Evolutionary conservation across 1,140 invertebrate genomes (phyloP), one percentile per base, ranked within the genome.

Genomic region (Scaptomyza montana): DNA sequence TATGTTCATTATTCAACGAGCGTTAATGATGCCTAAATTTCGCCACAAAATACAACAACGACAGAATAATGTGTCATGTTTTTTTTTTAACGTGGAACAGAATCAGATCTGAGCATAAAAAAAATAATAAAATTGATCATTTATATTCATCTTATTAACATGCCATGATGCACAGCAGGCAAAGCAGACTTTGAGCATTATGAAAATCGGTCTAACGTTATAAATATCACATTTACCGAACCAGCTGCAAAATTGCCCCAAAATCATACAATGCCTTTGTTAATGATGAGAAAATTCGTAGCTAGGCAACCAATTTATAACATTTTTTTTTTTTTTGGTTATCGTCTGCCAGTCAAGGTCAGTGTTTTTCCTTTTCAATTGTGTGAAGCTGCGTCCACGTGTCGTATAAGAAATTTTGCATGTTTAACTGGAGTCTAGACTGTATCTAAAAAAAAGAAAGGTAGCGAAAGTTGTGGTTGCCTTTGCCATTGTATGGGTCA

Each of bases 371-470:
- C 16, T 21, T 57, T 57, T 46, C 39, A 43, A 60, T 71, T 64
- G 53, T 39, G 13, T 5, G n/a, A 10, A 28, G 41, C 43, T 63
- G 51, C 53, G 45, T 55, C 59, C 59, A 77, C 64, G 41, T 55
- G 67, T 75, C 78, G 69, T 86, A 86, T 81, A 65, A 68, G 74
- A 55, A 75, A 78, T 85, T 36, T 81, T 71, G 78, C 49, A 68
- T 80, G 60, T 56, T 65, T 51, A 33, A 30, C 28, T 49, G 10
- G 19, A 51, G 70, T 60, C 64, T 67, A 67, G 56, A 71, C 55
- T 41, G 21, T 12, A 19, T 47, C 16, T 33, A 54, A 8, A 36
- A 30, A 28, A 47, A 16, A 9, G 53, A 28, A 8, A 21, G 2
- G 16, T 36, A 36, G 33, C 0, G n/a, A 59, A 16, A 5, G 53